Percentiles rank a stretch among this genome's conserved stretches.
phyloP scores from a whole-genome alignment of 2,888 invertebrate genomes.

The Hirtodrosophila cameraria region DNA sequence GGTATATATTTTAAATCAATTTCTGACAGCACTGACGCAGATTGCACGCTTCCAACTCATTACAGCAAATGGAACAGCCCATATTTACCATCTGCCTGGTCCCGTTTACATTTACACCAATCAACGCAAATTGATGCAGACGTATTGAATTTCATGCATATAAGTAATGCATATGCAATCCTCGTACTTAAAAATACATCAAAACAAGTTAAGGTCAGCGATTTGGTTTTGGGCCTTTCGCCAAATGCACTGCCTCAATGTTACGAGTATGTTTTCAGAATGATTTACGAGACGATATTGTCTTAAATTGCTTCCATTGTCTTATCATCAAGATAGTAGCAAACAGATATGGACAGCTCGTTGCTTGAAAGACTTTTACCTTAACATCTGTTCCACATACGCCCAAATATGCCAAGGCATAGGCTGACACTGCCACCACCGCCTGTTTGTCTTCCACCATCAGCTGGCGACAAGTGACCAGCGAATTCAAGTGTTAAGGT shows the following conservation, averaged over 20 bases:
- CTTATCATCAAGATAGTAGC: conserved; percentile 46
- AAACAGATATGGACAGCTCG: conserved; percentile 19
- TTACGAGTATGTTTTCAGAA: conserved; percentile 29
- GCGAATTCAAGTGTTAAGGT: conserved; percentile 70
- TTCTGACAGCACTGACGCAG: conserved; percentile 40
- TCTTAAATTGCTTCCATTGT: conserved; percentile 49
- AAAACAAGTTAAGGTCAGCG: conserved; percentile 62
- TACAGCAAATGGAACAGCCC: conserved; percentile 39
- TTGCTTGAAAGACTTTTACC: conserved; percentile 23
- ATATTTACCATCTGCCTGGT: conserved; percentile 18
- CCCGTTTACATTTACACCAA: conserved; percentile 62
- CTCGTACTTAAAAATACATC: conserved; percentile 24
- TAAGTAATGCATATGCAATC: conserved; percentile 26
- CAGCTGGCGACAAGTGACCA: conserved; percentile 43
- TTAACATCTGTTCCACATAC: conserved; percentile 46
- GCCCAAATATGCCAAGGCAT: conserved; percentile 65
- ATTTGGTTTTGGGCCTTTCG: conserved; percentile 60
- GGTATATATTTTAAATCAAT: conserved; percentile 61
- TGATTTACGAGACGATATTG: conserved; percentile 65
- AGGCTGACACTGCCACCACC: not conserved
- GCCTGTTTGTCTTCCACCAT: conserved; percentile 30
- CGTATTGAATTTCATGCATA: conserved; percentile 40
- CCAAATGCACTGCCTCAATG: conserved; percentile 45
- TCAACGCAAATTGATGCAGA: conserved; percentile 60
- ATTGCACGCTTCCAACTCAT: conserved; percentile 60